A percentile compares a stretch with the other conserved stretches of the same genome.
phyloP scores from a whole-genome alignment of 1,140 invertebrate genomes.

The Drosophila truncata region DNA sequence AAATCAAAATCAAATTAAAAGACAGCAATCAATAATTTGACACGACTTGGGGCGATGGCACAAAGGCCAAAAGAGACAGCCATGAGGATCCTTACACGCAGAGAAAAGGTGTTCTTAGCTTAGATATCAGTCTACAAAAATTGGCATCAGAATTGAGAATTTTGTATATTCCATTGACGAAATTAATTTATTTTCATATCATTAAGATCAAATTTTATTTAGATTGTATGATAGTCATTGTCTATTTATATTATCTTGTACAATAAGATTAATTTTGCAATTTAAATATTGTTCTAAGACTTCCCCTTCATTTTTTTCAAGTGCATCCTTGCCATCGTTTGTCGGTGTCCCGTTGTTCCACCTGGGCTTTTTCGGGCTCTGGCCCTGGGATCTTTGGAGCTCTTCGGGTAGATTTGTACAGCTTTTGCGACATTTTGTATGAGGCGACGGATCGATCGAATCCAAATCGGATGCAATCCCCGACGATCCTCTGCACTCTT shows the following conservation, averaged over 20 bases:
- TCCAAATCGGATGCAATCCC: slow-evolving; percentile 11
- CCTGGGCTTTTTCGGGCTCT: slow-evolving; percentile 3
- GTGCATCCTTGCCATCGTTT: slow-evolving; percentile 26
- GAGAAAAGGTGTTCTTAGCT: neutral
- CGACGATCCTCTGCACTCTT: slow-evolving; percentile 13
- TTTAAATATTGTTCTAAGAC: too few species aligned
- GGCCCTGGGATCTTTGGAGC: slow-evolving; percentile 10
- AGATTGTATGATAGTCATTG: too few species aligned
- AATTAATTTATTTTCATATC: neutral
- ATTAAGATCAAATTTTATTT: neutral
- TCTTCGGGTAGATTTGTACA: slow-evolving; percentile 55
- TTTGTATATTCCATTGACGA: neutral
- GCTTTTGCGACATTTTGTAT: slow-evolving; percentile 78
- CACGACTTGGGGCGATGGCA: slow-evolving; percentile 58
- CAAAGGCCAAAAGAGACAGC: slow-evolving; percentile 33
- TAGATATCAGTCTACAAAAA: too few species aligned
- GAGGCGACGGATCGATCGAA: slow-evolving; percentile 28
- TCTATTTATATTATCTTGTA: too few species aligned
- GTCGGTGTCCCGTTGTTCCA: slow-evolving; percentile 56
- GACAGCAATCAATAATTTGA: slow-evolving; percentile 79
- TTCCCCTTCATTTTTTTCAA: neutral
- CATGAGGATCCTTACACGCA: slow-evolving; percentile 23
- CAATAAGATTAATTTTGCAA: too few species aligned
- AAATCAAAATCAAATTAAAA: slow-evolving; percentile 81
- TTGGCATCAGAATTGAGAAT: neutral